Base-by-base conservation (phyloP, 2,888 invertebrate genomes). In the Hydroisotoma schaefferi region DNA sequence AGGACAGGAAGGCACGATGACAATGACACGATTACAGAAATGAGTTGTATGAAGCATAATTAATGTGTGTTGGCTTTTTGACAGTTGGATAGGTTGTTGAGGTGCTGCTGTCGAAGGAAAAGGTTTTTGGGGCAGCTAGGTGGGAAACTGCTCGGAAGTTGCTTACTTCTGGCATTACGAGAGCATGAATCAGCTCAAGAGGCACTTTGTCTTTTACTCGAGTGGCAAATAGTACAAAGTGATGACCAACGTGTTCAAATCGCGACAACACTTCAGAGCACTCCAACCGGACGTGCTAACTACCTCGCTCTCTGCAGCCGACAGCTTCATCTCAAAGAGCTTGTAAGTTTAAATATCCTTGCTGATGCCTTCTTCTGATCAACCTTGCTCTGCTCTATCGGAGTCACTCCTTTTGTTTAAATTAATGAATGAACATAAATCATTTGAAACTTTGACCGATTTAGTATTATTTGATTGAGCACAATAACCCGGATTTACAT, bases 21-120 rank as follows among this genome's bases (percentile, higher is more conserved):
- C n/a, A n/a, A n/a, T n/a, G n/a, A n/a, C n/a, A n/a, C n/a, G n/a
- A n/a, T n/a, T n/a, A n/a, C n/a, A n/a, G n/a, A n/a, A n/a, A n/a
- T n/a, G n/a, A n/a, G n/a, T 33, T 33, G 8, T 33, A 15, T 15
- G 33, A 33, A 15, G 15, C 33, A 33, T 10, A 33, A 33, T 33
- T 15, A 33, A 15, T 33, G 15, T 33, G n/a, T 33, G 33, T 40
- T 40, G n/a, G 15, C 20, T 40, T 43, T 49, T 53, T 40, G 56
- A 18, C 77, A 85, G 85, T 74, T 85, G 66, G 82, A 81, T 65
- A 81, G 81, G 43, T 76, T 86, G 57, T 73, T 86, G 69, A 82
- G 82, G 59, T 85, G 86, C 74, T 89, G 88, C 75, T 86, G 85
- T 73, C 85, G 85, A 73, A 80, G 87, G 70, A 86, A 88, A 77